These are phyloP conservation scores for Euura saliciscinereae DNA, from an alignment of 1,140 invertebrate species.

Conservation along the genomic window DNA sequence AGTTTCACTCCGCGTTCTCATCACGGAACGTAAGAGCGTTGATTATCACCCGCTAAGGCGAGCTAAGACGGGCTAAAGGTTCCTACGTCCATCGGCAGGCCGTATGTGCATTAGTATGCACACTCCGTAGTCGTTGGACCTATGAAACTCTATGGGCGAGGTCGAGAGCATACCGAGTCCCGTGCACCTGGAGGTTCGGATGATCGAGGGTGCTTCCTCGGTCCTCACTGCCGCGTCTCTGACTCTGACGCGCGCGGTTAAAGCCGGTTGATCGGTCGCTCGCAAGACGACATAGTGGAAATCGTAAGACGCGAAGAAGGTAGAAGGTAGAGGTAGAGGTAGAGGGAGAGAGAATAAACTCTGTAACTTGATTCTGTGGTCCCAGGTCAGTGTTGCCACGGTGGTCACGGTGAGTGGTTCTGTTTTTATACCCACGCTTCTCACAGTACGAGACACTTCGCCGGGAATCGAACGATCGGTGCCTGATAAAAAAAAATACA, in stretches of 20 bases:
- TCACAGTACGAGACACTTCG: no score
- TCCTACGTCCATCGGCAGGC: no score
- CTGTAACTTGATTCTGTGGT: slow-evolving; percentile 42
- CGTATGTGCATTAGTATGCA: not conserved
- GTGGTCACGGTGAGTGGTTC: slow-evolving; percentile 34
- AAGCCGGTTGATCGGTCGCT: not conserved
- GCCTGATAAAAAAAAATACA: slow-evolving; percentile 10
- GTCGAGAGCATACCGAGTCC: no score
- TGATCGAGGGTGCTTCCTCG: slow-evolving; percentile 7
- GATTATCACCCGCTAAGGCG: no score
- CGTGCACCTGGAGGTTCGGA: not conserved
- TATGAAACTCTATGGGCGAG: not conserved
- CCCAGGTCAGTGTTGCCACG: slow-evolving; percentile 50
- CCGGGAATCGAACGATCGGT: slow-evolving; percentile 8
- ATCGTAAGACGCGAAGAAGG: not conserved
- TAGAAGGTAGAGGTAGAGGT: not conserved
- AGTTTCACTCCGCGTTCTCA: not conserved
- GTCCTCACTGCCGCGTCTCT: not conserved
- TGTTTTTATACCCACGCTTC: not conserved
- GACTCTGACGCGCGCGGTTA: not conserved
- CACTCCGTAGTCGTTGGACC: not conserved
- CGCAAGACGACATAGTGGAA: not conserved
- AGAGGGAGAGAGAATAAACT: slow-evolving; percentile 31
- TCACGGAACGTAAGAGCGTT: not conserved
- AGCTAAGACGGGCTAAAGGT: no score